Conservation (phyloP, 2,888 invertebrate genomes). For the Drosophila incognita region DNA sequence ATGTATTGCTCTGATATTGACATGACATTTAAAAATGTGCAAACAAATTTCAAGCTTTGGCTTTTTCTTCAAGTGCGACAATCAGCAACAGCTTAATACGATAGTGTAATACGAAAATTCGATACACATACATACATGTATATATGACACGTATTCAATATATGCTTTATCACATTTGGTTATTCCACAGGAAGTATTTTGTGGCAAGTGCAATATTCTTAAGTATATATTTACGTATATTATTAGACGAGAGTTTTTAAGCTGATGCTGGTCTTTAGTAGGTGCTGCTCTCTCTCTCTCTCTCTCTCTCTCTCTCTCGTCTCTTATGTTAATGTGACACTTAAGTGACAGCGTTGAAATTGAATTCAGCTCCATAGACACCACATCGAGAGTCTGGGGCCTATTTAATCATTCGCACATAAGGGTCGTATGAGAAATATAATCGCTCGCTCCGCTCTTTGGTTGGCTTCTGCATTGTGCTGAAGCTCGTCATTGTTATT, state of each 20-base stretch:
- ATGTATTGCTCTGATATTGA: slow-evolving; percentile 65
- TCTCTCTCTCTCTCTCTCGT: too few species aligned
- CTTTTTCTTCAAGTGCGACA: neutral
- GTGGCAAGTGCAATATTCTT: slow-evolving; percentile 4
- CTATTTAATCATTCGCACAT: slow-evolving; percentile 59
- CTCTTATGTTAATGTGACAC: slow-evolving; percentile 50
- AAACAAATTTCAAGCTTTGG: slow-evolving; percentile 10
- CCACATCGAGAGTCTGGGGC: slow-evolving; percentile 3
- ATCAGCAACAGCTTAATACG: neutral
- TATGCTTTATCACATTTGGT: neutral
- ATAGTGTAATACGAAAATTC: neutral
- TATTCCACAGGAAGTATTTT: neutral
- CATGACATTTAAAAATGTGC: slow-evolving; percentile 52
- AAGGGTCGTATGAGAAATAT: slow-evolving; percentile 52
- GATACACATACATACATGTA: neutral
- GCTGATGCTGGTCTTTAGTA: neutral
- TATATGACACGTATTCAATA: neutral
- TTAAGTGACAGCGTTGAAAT: slow-evolving; percentile 56
- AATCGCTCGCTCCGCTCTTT: slow-evolving; percentile 7
- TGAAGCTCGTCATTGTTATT: neutral
- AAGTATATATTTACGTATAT: neutral
- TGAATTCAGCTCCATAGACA: slow-evolving; percentile 38
- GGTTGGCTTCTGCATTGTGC: slow-evolving; percentile 26
- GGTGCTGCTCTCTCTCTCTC: neutral
- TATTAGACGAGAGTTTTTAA: slow-evolving; percentile 11